These are phyloP conservation scores for Resseliella maxima DNA, from an alignment of 2,888 invertebrate species.

Conservation along the genomic window DNA sequence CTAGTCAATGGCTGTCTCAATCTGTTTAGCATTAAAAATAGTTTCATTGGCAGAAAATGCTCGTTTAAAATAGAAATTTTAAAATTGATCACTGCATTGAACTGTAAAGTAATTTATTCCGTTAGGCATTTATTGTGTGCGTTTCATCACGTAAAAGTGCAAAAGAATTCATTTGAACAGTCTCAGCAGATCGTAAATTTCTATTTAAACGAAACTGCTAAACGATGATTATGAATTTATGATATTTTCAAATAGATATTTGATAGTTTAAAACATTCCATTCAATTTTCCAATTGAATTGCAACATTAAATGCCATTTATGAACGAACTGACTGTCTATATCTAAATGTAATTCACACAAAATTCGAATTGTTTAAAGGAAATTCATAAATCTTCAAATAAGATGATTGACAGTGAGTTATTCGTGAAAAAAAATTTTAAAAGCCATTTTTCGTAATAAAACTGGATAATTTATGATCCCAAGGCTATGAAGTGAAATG, in stretches of 20 bases:
- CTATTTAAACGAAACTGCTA: conserved; percentile 20
- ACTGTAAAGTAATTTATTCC: not conserved
- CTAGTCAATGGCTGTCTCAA: conserved; percentile 15
- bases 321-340: no score
- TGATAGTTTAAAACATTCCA: conserved; percentile 24
- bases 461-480: not conserved
- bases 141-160: not conserved
- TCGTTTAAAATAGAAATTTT: not conserved
- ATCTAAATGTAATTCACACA: no score
- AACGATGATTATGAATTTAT: conserved; percentile 54
- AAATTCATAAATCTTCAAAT: conserved; percentile 23
- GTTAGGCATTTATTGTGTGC: not conserved
- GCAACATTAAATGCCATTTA: not conserved
- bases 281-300: not conserved
- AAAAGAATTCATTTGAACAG: not conserved
- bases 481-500: not conserved
- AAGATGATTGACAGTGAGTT: conserved; percentile 31
- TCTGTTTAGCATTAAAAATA: conserved; percentile 37
- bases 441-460: not conserved
- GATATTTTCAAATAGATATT: conserved; percentile 16
- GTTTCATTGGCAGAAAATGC: conserved; percentile 6
- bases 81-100: not conserved
- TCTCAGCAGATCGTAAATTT: conserved; percentile 20
- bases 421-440: not conserved
- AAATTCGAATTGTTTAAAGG: no score